These are phyloP conservation scores for Cossypha polioptera DNA, from an alignment of 2,797 vertebrate genomes.

Conservation along the genomic window DNA sequence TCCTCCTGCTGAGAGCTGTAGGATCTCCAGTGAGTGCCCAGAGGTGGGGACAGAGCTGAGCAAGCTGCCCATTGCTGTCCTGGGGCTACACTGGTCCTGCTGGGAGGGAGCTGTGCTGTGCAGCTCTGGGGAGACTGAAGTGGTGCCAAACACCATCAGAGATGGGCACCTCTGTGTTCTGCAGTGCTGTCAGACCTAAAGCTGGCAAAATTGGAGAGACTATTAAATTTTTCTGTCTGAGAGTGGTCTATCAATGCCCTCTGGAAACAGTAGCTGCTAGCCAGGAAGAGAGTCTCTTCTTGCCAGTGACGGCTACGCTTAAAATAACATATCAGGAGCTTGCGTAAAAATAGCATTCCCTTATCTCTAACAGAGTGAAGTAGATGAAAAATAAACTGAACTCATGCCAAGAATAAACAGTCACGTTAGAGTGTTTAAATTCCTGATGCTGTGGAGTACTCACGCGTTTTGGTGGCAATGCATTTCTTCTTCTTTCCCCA, in stretches of 20 bases:
- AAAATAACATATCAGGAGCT: constrained; percentile 19
- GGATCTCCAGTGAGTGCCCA: not conserved
- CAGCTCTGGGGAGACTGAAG: fast-evolving
- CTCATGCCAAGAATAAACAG: constrained; percentile 14
- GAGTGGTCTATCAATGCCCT: not conserved
- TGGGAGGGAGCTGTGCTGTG: not conserved
- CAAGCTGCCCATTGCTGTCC: not conserved
- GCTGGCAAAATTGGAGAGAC: not conserved
- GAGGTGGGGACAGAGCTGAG: no score
- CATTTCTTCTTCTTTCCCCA: not conserved
- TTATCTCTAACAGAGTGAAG: constrained; percentile 47
- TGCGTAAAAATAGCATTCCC: constrained; percentile 28
- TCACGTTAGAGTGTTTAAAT: constrained; percentile 3
- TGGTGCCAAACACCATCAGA: not conserved
- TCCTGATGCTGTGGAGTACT: constrained; percentile 1
- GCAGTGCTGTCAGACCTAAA: not conserved
- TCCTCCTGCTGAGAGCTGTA: not conserved
- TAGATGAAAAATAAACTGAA: constrained; percentile 18
- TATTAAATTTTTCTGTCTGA: not conserved
- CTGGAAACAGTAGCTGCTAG: not conserved
- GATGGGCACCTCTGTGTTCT: not conserved
- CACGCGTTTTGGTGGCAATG: not conserved
- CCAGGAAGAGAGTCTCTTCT: not conserved
- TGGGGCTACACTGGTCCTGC: fast-evolving
- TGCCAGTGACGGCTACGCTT: not conserved